These are phyloP conservation scores for Microtus agrestis DNA, from an alignment of 2,797 vertebrate species.

Conservation along the genomic window DNA sequence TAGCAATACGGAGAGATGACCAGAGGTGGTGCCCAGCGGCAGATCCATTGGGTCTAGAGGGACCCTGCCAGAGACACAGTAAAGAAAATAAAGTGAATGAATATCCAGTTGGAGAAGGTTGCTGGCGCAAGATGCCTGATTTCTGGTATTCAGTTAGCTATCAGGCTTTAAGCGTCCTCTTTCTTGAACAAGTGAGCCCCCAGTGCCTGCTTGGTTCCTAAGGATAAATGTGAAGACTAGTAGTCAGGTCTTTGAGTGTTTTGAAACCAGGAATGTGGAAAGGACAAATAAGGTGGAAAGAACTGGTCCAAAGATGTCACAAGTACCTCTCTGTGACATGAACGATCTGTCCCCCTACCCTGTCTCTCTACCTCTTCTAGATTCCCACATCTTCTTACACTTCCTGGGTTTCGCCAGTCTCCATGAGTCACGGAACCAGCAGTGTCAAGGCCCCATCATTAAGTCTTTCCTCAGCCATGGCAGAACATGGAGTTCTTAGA, in stretches of 20 bases:
- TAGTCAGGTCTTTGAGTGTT: conserved; percentile 19
- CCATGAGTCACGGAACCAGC: background rate
- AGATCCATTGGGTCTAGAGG: background rate
- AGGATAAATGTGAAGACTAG: background rate
- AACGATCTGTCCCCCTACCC: background rate
- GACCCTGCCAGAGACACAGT: background rate
- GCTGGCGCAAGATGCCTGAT: background rate
- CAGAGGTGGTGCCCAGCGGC: background rate
- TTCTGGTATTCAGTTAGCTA: conserved; percentile 22
- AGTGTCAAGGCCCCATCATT: background rate
- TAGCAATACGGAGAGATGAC: conserved; percentile 37
- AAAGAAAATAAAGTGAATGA: conserved; percentile 1
- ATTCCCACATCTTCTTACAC: background rate
- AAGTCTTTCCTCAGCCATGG: background rate
- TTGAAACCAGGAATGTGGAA: background rate
- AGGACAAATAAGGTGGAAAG: conserved; percentile 10
- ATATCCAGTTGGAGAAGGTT: background rate
- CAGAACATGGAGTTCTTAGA: background rate
- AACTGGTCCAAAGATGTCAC: background rate
- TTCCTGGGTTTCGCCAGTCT: background rate
- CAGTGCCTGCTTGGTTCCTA: background rate
- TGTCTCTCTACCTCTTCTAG: background rate
- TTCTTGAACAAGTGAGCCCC: background rate
- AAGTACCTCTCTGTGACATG: background rate
- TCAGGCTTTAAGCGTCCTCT: background rate